Percentiles rank a stretch among this genome's conserved stretches.
Evolutionary conservation across 2,888 invertebrate genomes (phyloP).

Genomic region (Eupeodes latifasciatus): DNA sequence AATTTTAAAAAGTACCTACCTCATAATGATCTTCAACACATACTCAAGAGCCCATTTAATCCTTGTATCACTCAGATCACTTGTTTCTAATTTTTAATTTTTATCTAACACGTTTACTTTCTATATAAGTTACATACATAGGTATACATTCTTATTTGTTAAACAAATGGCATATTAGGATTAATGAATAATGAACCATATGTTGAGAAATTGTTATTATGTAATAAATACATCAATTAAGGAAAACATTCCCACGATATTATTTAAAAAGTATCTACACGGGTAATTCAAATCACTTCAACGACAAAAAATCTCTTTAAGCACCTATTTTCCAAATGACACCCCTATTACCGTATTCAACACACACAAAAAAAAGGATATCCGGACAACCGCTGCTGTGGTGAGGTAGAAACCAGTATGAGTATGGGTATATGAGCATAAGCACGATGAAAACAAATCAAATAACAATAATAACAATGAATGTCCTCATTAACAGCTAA

Average conservation of each 20-base stretch:
- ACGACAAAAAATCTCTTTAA: slow-evolving; percentile 45
- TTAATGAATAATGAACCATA: too few relatives aligned
- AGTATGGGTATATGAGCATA: background rate
- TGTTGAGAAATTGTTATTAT: background rate
- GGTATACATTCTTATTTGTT: too few relatives aligned
- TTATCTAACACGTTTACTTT: too few relatives aligned
- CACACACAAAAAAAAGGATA: slow-evolving; percentile 35
- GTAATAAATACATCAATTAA: slow-evolving; percentile 14
- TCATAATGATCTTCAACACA: too few relatives aligned
- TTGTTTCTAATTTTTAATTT: too few relatives aligned
- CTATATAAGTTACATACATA: too few relatives aligned
- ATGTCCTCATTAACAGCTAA: slow-evolving; percentile 75
- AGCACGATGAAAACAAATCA: slow-evolving; percentile 50
- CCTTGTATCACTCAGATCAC: too few relatives aligned
- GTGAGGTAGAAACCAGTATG: background rate
- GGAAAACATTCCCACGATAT: slow-evolving; percentile 15
- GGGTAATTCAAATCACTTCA: slow-evolving; percentile 55
- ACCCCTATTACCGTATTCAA: slow-evolving; percentile 32
- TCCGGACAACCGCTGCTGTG: slow-evolving; percentile 43
- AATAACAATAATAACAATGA: slow-evolving; percentile 71
- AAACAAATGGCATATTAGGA: too few relatives aligned
- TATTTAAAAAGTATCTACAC: slow-evolving; percentile 28
- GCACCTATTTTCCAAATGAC: slow-evolving; percentile 17
- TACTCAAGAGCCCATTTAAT: too few relatives aligned
- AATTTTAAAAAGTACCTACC: too few relatives aligned